A percentile compares a stretch with the other conserved stretches of the same genome.
phyloP scores from a whole-genome alignment of 2,797 vertebrate genomes.

The Pelochelys cantorii region DNA sequence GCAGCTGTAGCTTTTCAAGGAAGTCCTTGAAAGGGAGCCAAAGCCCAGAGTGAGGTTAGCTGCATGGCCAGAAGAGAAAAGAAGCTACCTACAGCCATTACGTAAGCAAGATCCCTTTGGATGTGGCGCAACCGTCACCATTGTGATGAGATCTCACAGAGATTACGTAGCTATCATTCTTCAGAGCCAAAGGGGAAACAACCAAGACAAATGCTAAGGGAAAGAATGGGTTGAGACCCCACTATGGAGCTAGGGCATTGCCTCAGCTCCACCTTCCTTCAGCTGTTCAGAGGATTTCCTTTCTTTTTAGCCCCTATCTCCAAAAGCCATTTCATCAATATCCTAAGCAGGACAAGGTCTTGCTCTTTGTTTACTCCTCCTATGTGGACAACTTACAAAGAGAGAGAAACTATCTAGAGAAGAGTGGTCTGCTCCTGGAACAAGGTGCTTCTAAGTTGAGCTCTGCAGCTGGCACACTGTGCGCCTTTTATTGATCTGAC shows the following conservation, averaged over 20 bases:
- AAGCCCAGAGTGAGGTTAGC: not conserved
- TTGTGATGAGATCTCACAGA: not conserved
- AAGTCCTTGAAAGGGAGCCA: not conserved
- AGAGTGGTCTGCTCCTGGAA: not conserved
- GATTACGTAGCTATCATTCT: not conserved
- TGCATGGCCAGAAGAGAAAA: not conserved
- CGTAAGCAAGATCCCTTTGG: not conserved
- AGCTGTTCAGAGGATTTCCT: not conserved
- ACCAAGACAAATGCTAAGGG: not conserved
- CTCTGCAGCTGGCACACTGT: not conserved
- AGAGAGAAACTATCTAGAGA: not conserved
- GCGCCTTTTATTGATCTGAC: not conserved
- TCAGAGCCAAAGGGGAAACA: not conserved
- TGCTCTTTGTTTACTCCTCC: not conserved
- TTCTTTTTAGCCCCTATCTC: not conserved
- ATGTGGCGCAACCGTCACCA: accelerated
- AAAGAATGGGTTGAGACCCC: not conserved
- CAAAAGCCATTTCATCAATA: not conserved
- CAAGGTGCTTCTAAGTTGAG: not conserved
- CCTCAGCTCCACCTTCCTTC: not conserved
- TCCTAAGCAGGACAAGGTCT: not conserved
- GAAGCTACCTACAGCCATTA: not conserved
- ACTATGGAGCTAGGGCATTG: not conserved
- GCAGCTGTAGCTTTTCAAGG: too few relatives aligned
- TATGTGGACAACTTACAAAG: not conserved